Conservation (phyloP, 2,797 vertebrate species). For the Thaleichthys pacificus region DNA sequence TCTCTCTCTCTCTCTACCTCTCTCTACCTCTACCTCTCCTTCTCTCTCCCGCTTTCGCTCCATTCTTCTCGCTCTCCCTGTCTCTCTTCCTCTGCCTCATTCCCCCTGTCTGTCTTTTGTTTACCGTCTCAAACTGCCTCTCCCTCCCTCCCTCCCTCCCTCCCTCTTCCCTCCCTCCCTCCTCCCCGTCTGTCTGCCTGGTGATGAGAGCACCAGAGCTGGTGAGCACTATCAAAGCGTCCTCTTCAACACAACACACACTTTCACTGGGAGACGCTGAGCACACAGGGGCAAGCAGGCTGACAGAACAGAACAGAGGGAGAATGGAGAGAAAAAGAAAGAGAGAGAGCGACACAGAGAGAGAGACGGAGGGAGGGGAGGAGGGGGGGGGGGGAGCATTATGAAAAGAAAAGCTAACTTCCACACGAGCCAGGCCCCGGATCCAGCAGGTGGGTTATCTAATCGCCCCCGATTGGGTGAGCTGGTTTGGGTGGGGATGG, state of each 20-base stretch:
- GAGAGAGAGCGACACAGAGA: constrained; percentile 35
- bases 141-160: not conserved
- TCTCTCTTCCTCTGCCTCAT: constrained; percentile 19
- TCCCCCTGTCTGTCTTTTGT: constrained; percentile 19
- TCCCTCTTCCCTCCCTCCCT: constrained; percentile 23
- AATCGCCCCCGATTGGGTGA: constrained; percentile 52
- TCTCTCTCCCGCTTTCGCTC: constrained; percentile 34
- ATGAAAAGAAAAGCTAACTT: constrained; percentile 47
- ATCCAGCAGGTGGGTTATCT: constrained; percentile 71
- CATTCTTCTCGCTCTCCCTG: constrained; percentile 21
- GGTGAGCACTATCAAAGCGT: constrained; percentile 60
- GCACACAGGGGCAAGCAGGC: constrained; percentile 42
- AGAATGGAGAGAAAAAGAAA: constrained; percentile 35
- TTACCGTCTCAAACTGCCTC: constrained; percentile 29
- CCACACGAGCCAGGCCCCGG: constrained; percentile 43
- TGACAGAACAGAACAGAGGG: constrained; percentile 64
- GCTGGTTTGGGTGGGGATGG: constrained; percentile 51
- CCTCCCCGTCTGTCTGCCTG: constrained; percentile 51
- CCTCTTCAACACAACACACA: constrained; percentile 39
- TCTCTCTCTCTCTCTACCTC: not conserved
- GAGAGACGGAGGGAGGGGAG: constrained; percentile 1
- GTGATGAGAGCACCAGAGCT: constrained; percentile 64
- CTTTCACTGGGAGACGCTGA: constrained; percentile 68
- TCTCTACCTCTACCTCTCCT: constrained; percentile 17
- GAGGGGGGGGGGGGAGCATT: constrained; percentile 24